These are phyloP conservation scores for Misgurnus anguillicaudatus DNA, from an alignment of 2,113 vertebrate genomes.

Conservation along the genomic window DNA sequence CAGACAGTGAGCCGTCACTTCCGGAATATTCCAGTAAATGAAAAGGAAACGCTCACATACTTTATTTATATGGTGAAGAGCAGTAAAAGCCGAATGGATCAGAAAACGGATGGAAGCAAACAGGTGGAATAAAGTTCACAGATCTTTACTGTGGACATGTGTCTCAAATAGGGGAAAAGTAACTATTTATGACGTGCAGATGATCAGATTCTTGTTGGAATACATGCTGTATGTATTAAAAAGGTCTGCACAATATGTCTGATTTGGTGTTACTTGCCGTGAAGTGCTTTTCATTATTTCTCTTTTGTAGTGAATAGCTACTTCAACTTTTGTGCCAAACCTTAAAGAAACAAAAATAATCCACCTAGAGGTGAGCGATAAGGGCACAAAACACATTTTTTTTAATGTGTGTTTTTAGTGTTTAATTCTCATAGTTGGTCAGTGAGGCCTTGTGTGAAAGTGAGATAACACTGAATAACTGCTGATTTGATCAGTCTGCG, in stretches of 20 bases:
- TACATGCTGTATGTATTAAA: no score
- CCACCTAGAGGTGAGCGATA: no score
- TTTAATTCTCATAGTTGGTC: neutral
- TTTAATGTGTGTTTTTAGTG: neutral
- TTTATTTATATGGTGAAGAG: slow-evolving; percentile 99
- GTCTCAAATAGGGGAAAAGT: neutral
- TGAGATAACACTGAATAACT: neutral
- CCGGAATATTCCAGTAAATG: slow-evolving; percentile 96
- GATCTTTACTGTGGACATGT: neutral
- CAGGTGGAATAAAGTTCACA: slow-evolving; percentile 80
- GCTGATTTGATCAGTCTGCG: neutral
- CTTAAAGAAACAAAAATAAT: neutral
- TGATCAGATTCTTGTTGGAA: neutral
- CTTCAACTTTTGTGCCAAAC: slow-evolving; percentile 27
- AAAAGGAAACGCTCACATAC: slow-evolving; percentile 97
- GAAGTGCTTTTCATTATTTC: neutral
- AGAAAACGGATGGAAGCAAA: slow-evolving; percentile 89
- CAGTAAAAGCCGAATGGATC: slow-evolving; percentile 95
- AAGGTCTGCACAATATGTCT: neutral
- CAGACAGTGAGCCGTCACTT: slow-evolving; percentile 99
- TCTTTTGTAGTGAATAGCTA: neutral
- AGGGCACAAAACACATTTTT: no score
- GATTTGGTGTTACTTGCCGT: neutral
- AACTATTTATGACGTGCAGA: neutral
- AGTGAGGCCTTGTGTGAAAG: neutral